These are phyloP conservation scores for Cyprinodon diabolis DNA, from an alignment of 2,797 vertebrate genomes.

Conservation along the genomic window DNA sequence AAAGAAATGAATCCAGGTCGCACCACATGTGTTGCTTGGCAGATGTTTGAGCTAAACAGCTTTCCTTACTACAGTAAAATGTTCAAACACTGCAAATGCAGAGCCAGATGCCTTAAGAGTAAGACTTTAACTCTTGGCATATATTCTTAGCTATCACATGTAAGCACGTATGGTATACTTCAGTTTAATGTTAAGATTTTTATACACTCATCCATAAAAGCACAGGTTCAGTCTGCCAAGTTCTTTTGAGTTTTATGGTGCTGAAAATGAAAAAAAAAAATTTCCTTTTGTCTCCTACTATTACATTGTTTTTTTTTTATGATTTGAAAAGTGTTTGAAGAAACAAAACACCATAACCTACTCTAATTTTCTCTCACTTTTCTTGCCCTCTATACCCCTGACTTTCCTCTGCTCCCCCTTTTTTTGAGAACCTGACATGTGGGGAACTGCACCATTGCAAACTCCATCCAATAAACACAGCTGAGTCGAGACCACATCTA, in stretches of 20 bases:
- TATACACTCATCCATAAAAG: constrained; percentile 45
- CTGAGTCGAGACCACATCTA: constrained; percentile 67
- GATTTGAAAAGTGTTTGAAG: constrained; percentile 47
- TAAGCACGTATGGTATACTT: constrained; percentile 20
- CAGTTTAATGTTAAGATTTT: constrained; percentile 26
- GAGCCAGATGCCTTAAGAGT: constrained; percentile 59
- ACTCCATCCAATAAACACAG: constrained; percentile 68
- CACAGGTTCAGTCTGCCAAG: constrained; percentile 38
- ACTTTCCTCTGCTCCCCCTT: constrained; percentile 44
- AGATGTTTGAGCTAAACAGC: constrained; percentile 52
- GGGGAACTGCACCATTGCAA: constrained; percentile 57
- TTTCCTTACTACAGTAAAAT: constrained; percentile 55
- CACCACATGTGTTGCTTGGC: constrained; percentile 63
- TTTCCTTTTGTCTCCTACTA: constrained; percentile 43
- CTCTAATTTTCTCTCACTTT: constrained; percentile 29
- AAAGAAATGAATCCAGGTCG: constrained; percentile 27
- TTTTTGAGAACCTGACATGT: constrained; percentile 68
- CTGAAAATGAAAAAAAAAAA: constrained; percentile 33
- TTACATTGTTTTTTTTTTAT: constrained; percentile 26
- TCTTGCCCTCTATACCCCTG: constrained; percentile 33
- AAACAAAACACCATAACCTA: constrained; percentile 39
- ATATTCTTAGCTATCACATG: constrained; percentile 47
- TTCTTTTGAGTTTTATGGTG: constrained; percentile 49
- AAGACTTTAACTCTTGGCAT: constrained; percentile 51
- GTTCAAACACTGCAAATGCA: constrained; percentile 48